These are phyloP conservation scores for Labia minor DNA, from an alignment of 2,888 invertebrate genomes.

Conservation along the genomic window DNA sequence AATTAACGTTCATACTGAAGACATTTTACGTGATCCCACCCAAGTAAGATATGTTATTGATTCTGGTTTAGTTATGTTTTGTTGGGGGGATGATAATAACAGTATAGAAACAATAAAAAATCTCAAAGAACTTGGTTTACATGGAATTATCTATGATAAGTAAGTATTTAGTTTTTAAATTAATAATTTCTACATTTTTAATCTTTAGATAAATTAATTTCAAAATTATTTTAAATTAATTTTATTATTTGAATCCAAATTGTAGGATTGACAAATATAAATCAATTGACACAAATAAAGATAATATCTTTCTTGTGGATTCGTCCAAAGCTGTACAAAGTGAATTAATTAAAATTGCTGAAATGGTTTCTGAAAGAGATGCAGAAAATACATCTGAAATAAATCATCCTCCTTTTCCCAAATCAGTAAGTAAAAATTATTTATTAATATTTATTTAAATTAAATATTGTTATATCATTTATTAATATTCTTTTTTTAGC, in stretches of 20 bases:
- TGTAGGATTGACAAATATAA: not conserved
- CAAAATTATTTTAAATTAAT: too few species aligned
- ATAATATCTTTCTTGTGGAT: not conserved
- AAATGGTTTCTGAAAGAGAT: not conserved
- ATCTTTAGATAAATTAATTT: too few species aligned
- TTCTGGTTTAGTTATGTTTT: conserved; percentile 78
- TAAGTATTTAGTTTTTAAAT: conserved; percentile 31
- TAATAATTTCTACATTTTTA: not conserved
- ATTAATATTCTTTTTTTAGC: not conserved
- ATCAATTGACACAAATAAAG: not conserved
- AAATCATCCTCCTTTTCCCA: not conserved
- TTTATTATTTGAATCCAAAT: not conserved
- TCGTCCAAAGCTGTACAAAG: not conserved
- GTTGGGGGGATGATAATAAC: conserved; percentile 96
- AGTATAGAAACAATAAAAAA: conserved; percentile 72
- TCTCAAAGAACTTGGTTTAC: conserved; percentile 79
- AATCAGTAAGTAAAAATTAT: not conserved
- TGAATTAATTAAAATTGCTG: not conserved
- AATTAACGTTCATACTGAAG: conserved; percentile 86
- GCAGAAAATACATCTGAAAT: not conserved
- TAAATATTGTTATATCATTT: not conserved
- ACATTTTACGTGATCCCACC: conserved; percentile 69
- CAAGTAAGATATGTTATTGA: conserved; percentile 70
- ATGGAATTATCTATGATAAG: conserved; percentile 96
- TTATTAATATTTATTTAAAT: not conserved